Conservation (phyloP, 2,888 invertebrate genomes). For the Eupithecia centaureata region DNA sequence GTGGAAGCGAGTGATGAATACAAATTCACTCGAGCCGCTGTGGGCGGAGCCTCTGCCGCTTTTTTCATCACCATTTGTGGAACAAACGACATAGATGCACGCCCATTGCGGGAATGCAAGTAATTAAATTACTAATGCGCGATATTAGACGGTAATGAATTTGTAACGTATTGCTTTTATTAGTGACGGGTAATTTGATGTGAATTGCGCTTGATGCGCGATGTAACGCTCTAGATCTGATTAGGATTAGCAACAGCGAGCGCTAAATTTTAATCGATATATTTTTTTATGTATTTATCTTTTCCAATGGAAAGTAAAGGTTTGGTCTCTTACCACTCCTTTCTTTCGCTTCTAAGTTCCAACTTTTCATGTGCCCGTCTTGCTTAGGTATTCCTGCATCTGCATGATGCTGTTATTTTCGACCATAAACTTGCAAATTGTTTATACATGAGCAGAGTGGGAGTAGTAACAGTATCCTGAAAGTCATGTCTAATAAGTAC, state of each 20-base stretch:
- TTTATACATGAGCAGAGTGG: too few relatives aligned
- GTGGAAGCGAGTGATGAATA: slow-evolving; percentile 56
- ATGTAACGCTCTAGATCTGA: slow-evolving; percentile 31
- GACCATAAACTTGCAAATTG: not conserved
- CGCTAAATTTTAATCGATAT: not conserved
- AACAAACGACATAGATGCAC: slow-evolving; percentile 62
- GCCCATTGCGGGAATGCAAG: slow-evolving; percentile 57
- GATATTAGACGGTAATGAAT: slow-evolving; percentile 50
- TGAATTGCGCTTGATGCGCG: slow-evolving; percentile 33
- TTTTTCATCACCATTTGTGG: slow-evolving; percentile 64
- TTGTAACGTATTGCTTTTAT: slow-evolving; percentile 39
- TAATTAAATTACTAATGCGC: slow-evolving; percentile 57
- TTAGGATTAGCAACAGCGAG: slow-evolving; percentile 9
- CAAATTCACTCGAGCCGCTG: slow-evolving; percentile 51
- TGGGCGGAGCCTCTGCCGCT: slow-evolving; percentile 55
- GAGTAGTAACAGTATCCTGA: too few relatives aligned
- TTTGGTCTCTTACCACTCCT: not conserved
- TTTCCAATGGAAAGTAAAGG: not conserved
- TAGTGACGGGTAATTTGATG: slow-evolving; percentile 32
- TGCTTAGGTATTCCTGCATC: not conserved
- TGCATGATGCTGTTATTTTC: not conserved
- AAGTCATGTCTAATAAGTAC: too few relatives aligned
- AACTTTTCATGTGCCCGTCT: not conserved
- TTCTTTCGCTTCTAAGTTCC: not conserved
- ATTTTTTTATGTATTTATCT: not conserved